These are phyloP conservation scores for Cladopsammia gracilis DNA, from an alignment of 64 coral and sea anemone genomes.

Conservation along the genomic window DNA sequence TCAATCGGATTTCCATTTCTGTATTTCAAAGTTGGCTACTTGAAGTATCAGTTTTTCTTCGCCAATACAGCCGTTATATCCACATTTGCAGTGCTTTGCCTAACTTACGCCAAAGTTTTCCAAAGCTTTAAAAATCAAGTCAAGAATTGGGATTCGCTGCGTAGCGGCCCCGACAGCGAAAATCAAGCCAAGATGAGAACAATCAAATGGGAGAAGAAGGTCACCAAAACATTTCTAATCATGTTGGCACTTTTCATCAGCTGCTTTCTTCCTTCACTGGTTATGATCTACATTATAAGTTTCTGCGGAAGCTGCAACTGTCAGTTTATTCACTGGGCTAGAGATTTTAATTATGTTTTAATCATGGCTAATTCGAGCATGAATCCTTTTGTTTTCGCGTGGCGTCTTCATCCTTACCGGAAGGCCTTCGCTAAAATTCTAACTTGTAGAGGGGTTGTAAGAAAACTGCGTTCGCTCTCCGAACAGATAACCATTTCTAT, in stretches of 20 bases:
- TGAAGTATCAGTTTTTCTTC: constrained; percentile 80
- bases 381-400: constrained; percentile 84
- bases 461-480: neutral
- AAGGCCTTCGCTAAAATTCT: constrained; percentile 46
- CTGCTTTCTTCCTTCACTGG: constrained; percentile 68
- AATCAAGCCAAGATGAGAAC: constrained; percentile 37
- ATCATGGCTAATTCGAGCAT: constrained; percentile 68
- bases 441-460: neutral
- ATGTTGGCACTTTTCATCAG: constrained; percentile 71
- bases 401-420: constrained; percentile 51
- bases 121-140: constrained; percentile 55
- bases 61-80: constrained; percentile 82
- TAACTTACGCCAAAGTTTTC: constrained; percentile 78
- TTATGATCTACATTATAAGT: constrained; percentile 83
- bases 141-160: constrained; percentile 52
- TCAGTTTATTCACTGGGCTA: constrained; percentile 77
- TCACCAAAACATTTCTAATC: constrained; percentile 76
- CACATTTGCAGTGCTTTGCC: constrained; percentile 66
- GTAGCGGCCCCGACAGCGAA: constrained; percentile 15
- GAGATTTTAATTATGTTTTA: constrained; percentile 76
- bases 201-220: constrained; percentile 64
- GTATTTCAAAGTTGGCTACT: constrained; percentile 89
- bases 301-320: constrained; percentile 74
- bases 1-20: constrained; percentile 69
- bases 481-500: neutral